Conservation (phyloP, 2,888 invertebrate species). For the Cremastinae sp. region DNA sequence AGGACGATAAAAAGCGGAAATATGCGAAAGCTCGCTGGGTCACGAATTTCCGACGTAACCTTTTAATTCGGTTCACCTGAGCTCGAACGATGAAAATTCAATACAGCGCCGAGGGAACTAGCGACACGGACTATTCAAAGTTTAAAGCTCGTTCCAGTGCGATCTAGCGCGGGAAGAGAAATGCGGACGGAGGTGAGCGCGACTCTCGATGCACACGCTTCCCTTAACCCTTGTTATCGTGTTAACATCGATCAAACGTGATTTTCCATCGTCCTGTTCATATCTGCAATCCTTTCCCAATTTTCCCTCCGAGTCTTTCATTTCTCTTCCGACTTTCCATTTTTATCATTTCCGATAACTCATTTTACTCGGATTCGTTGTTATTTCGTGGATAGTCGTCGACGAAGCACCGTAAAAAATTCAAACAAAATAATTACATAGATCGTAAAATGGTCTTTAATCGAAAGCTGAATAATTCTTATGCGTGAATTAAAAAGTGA, state of each 20-base stretch:
- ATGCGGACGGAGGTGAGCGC: constrained; percentile 24
- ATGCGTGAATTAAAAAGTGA: no score
- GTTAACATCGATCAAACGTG: constrained; percentile 66
- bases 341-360: constrained; percentile 18
- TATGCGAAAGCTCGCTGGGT: constrained; percentile 11
- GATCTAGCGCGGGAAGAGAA: constrained; percentile 20
- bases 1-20: constrained; percentile 1
- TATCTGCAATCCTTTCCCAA: constrained; percentile 3
- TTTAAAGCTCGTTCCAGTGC: constrained; percentile 46
- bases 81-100: constrained; percentile 53
- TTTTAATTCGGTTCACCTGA: constrained; percentile 56
- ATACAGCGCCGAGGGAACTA: constrained; percentile 44
- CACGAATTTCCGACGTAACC: constrained; percentile 39
- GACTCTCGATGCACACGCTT: constrained; percentile 66
- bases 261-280: constrained; percentile 61
- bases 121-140: constrained; percentile 54
- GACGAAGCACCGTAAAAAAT: no score
- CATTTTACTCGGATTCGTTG: constrained; percentile 22
- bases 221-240: constrained; percentile 67
- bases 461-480: no score
- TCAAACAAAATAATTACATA: no score
- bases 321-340: constrained; percentile 4
- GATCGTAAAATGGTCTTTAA: no score
- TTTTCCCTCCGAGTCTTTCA: not conserved
- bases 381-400: no score